Evolutionary conservation across 1,140 invertebrate species (phyloP).

Genomic region (Brachionus manjavacas): DNA sequence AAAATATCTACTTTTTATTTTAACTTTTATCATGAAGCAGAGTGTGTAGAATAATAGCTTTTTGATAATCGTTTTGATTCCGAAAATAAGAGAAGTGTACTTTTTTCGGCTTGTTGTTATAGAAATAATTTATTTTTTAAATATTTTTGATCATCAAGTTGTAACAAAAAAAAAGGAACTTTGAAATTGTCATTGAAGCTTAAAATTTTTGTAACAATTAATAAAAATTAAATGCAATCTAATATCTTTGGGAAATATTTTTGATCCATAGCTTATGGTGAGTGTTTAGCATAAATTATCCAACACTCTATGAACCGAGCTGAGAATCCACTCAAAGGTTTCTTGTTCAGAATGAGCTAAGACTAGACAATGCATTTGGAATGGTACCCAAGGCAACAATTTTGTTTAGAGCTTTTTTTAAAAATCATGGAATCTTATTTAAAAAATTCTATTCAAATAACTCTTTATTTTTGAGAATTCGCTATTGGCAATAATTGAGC

Average conservation of each 20-base stretch:
- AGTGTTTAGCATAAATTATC: neutral
- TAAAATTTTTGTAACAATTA: no score
- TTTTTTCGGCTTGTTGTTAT: neutral
- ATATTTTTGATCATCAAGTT: neutral
- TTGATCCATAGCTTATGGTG: neutral
- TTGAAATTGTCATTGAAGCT: neutral
- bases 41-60: no score
- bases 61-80: neutral
- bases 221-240: neutral
- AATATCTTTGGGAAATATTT: neutral
- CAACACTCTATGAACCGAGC: no score
- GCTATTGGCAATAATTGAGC: neutral
- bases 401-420: neutral
- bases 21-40: no score
- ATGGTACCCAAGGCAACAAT: neutral
- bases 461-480: neutral
- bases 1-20: neutral
- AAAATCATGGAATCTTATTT: no score
- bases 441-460: no score
- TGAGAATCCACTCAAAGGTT: neutral
- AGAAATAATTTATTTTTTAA: neutral
- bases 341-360: neutral
- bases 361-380: neutral
- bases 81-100: neutral
- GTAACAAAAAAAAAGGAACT: neutral